Base-by-base conservation (phyloP, 1,140 invertebrate species). In the Drosophila baimaii region DNA sequence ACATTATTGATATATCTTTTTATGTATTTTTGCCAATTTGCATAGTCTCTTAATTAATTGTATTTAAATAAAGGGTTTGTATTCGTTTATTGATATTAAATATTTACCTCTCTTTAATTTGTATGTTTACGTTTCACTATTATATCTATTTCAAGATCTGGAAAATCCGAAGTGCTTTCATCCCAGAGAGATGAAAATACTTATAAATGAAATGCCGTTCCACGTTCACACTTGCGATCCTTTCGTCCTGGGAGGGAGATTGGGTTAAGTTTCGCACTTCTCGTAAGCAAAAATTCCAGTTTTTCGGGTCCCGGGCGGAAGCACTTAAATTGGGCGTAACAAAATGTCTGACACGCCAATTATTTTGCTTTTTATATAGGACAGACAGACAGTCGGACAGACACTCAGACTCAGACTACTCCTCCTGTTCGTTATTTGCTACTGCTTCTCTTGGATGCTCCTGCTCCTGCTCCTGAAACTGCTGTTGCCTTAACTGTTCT, bases 271-370 rank as follows among this genome's bases (percentile, higher is more conserved):
- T 39, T 59, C 66, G 41, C 23, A 51, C 44, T 56, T 31, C 12
- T 54, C 41, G 44, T 27, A 43, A 31, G 46, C 46, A 56, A 70
- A 70, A 69, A 56, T 69, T 31, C 17, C 35, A 23, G 13, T 17
- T 12, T 13, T 21, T 39, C 15, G 37, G 13, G 21, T 19, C 43
- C 62, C 64, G 39, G 59, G 47, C 69, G 83, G 82, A 88, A 86
- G 71, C 83, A 86, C 83, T 86, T 86, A 86, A 86, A 86, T 86
- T 86, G 82, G 82, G 79, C 83, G 76, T 80, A 86, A 83, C 83
- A 86, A 86, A 86, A 88, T 88, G 84, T 86, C 83, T 86, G 83
- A 88, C 83, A 83, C 64, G 83, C 84, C 83, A 86, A 86, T 86
- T 86, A 86, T 89, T 86, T 89, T 89, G 57, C 79, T 83, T 86